Base-by-base conservation (phyloP, 2,888 invertebrate species). In the Rhagonycha fulva region DNA sequence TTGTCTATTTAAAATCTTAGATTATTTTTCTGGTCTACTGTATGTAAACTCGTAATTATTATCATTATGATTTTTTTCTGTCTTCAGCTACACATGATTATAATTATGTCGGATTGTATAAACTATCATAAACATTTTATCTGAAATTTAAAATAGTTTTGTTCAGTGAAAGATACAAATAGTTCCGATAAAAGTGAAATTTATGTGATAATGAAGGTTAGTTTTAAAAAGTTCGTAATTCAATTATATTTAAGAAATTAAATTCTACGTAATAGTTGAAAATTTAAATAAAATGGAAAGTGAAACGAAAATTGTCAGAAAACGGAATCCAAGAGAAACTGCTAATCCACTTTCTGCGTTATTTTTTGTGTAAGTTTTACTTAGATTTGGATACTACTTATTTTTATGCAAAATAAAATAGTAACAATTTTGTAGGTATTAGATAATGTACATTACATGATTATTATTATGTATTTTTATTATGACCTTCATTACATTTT, bases 281-380 rank as follows among this genome's bases (percentile, higher is more conserved):
- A 63, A 63, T 2, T 19, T 63, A 63, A 63, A 63, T 63, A 12
- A 32, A 12, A 63, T 63, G 63, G 63, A 63, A 24, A 63, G 63
- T 63, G 63, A 63, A 63, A 3, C 23, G 9, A 75, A 76, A 69
- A 69, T 30, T 47, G 66, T 73, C 9, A 69, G 78, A 61, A 77
- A 76, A 62, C 68, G 28, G 14, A 80, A 80, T 74, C 76, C 78
- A n/a, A 70, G 75, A 63, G 79, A 80, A 72, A 75, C 72, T 24
- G 76, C 78, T 14, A 78, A 77, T 28, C 73, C 76, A 66, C 70
- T 80, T 14, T 75, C 76, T 7, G 72, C 75, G 5, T 62, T 78
- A n/a, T 78, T 76, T 23, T 80, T 80, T 66, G 69, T 75, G 79
- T 80, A 76, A 80, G 79, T 80, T 3, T 23, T 3, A 12, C 12